Conservation (phyloP, 2,888 invertebrate species). For the Drosophila percnosoma region DNA sequence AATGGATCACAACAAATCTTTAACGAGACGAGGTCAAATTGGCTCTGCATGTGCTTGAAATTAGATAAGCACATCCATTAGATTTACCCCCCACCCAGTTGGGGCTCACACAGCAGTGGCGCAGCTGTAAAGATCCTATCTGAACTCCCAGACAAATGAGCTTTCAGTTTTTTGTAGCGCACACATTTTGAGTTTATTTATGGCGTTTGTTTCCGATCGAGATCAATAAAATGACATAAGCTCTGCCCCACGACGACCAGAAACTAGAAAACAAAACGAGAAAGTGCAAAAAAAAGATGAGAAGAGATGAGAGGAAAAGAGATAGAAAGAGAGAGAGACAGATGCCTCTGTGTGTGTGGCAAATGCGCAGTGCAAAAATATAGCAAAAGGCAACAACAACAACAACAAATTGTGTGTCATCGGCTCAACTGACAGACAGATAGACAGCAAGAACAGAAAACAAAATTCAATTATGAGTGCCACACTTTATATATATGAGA, state of each 20-base stretch:
- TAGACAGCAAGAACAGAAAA: conserved; percentile 14
- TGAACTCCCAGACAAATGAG: conserved; percentile 64
- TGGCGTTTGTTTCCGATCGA: conserved; percentile 58
- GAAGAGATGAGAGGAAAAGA: conserved; percentile 21
- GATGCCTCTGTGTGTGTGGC: conserved; percentile 15
- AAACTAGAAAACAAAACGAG: conserved; percentile 45
- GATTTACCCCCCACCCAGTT: conserved; percentile 41
- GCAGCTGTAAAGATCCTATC: conserved; percentile 43
- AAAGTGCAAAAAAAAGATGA: conserved; percentile 38
- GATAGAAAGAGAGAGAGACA: conserved; percentile 3
- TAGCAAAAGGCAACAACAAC: conserved; percentile 14
- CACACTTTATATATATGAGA: conserved; percentile 27
- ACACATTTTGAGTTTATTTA: conserved; percentile 25
- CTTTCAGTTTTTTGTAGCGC: conserved; percentile 50
- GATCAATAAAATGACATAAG: conserved; percentile 78
- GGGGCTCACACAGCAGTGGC: conserved; percentile 22
- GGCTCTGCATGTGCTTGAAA: conserved; percentile 4
- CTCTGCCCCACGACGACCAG: conserved; percentile 41
- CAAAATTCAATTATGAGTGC: conserved; percentile 68
- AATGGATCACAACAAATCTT: conserved; percentile 19
- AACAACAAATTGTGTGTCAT: conserved; percentile 42
- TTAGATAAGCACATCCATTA: neutral
- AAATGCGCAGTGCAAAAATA: conserved; percentile 69
- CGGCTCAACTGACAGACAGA: conserved; percentile 21
- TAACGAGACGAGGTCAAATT: conserved; percentile 24